Evolutionary conservation across 1,140 invertebrate genomes (phyloP), one percentile per base, ranked within the genome.

Genomic region (Amyelois transitella): DNA sequence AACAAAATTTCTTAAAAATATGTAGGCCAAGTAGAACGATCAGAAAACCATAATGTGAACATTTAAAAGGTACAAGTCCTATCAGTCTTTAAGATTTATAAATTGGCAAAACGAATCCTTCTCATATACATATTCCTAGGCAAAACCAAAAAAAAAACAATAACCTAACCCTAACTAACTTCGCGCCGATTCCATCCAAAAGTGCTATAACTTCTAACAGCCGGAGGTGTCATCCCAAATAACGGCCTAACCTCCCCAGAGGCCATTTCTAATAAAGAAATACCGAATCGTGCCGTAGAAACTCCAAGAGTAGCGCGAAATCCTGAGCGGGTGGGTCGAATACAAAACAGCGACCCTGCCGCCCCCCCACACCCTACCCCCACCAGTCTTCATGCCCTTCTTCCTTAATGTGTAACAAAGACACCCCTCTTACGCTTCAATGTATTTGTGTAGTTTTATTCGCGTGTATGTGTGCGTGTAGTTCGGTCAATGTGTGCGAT

Each of bases 401-500:
- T 82, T 86, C 82, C 82, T 86, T 86, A 84, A 82, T 83, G 77
- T 73, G 70, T 84, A 86, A 86, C 82, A 86, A 86, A 86, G 83
- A 84, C 79, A 75, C 83, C 83, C 83, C 83, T 80, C 81, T 82
- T 86, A 81, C 68, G 67, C 57, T 73, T 65, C 73, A 61, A 72
- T 78, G 80, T 86, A 71, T 83, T 77, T 75, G 77, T 82, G 64
- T 71, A 69, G 58, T 67, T 71, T 70, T 62, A 59, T 47, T 2
- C 38, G 45, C 43, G 10, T 47, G 5, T n/a, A 2, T 79, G 81
- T 86, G 79, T 81, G 78, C 14, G 82, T 82, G 72, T 82, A 79
- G 81, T 85, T 82, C 72, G 21, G 45, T 43, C 60, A 56, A 64
- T 60, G 17, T 57, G 59, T 60, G 54, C 59, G 66, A 51, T 53